Evolutionary conservation across 2,888 invertebrate species (phyloP), one percentile per base, ranked within the genome.

Genomic region (Atrina japonica): DNA sequence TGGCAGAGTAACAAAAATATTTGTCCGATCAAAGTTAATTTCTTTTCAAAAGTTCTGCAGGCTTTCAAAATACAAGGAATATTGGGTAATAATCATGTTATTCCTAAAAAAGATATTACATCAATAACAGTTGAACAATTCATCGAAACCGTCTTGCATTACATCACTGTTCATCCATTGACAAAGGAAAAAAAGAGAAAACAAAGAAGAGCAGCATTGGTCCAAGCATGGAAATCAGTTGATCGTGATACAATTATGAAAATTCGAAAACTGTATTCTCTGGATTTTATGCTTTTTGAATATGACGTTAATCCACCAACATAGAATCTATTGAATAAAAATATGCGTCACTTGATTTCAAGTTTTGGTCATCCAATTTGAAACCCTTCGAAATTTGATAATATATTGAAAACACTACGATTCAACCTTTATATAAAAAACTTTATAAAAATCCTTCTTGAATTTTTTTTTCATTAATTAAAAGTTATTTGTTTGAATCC

Each of bases 41-140:
- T 27, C 11, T 49, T 49, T 14, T 16, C 18, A 3, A 61, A 49
- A 35, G 18, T 61, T 29, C 30, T 45, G 49, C 45, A 16, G 27
- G 47, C 61, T 7, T 35, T 61, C 9, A 16, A 61, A 61, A 30
- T 45, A 21, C 61, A 61, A 27, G 61, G 61, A 0, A 29, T 49
- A 14, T 11, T 61, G 6, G 49, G 29, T 18, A 5, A 30, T n/a
- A 49, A 61, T 49, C 14, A 47, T 5, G 16, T 49, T 5, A 29
- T 61, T 35, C 61, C 61, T 18, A 14, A 21, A 45, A 11, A n/a
- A 21, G 40, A 25, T 35, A 35, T 56, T 30, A 5, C 30, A 0
- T 40, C 56, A 21, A 3, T 56, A 6, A 9, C n/a, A 14, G 14
- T 49, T 9, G 21, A 14, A 3, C 11, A 27, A 3, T n/a, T 49